Evolutionary conservation across 2,797 vertebrate genomes (phyloP), one percentile per base, ranked within the genome.

Genomic region (Pachyuromys duprasi): DNA sequence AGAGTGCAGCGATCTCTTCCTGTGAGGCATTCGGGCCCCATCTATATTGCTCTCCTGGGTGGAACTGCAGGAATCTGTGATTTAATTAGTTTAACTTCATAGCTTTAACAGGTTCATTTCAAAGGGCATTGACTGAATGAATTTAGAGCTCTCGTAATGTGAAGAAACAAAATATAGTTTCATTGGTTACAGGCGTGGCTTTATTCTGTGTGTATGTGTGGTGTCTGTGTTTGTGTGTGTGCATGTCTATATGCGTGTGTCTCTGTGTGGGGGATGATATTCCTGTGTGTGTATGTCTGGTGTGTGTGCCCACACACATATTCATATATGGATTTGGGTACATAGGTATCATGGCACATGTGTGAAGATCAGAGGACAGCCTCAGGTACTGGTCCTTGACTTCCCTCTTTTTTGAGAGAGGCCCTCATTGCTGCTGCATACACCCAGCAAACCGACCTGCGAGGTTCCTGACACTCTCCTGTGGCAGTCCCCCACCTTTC

Each of bases 41-140:
- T 53, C 49, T 70, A 0, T 42, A 60, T 82, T 93, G 84, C 89
- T 72, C 53, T 39, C 22, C 55, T 79, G 62, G 39, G 14, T 57
- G 22, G 22, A 67, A 26, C 74, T 90, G 75, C 82, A 49, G 12
- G 20, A 86, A 70, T 62, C 39, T 74, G 63, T 84, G 15, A 31
- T 86, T 93, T 94, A 28, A 42, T 91, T 69, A 39, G 28, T 83
- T 94, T 81, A 79, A 87, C 36, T 80, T 22, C 83, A 87, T 60
- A 9, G n/a, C 53, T 74, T 88, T 74, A 60, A 80, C 33, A 49
- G 49, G 6, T 80, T 86, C 42, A 13, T 89, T 91, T 55, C 42
- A 22, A 91, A 84, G 28, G 55, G 3, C 11, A 81, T 60, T 81
- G 31, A 74, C 0, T 78, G 49, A 87, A 63, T 60, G 72, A 80